These are phyloP conservation scores for Hemicordylus capensis DNA, from an alignment of 2,113 vertebrate species.

Conservation along the genomic window DNA sequence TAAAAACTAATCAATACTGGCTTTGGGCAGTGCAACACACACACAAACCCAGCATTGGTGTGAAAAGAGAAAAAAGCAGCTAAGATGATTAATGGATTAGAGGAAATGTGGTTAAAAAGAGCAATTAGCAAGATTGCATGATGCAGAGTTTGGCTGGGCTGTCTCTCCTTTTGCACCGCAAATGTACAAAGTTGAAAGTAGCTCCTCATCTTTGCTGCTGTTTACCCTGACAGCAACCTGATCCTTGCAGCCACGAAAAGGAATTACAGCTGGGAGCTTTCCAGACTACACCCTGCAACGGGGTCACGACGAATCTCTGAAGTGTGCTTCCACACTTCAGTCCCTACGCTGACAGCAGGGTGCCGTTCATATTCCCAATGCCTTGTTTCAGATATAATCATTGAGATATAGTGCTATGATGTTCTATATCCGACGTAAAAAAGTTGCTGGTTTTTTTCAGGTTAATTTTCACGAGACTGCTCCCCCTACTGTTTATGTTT, in stretches of 20 bases:
- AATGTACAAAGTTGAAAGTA: neutral
- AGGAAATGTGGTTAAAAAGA: neutral
- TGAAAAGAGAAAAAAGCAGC: neutral
- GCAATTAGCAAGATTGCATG: neutral
- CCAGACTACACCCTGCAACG: too few species aligned
- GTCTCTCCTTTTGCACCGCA: neutral
- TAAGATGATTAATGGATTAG: slow-evolving; percentile 22
- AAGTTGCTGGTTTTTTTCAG: too few species aligned
- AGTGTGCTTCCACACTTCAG: too few species aligned
- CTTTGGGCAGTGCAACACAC: slow-evolving; percentile 28
- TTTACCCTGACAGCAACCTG: neutral
- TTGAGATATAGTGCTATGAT: too few species aligned
- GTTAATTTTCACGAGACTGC: too few species aligned
- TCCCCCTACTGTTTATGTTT: too few species aligned
- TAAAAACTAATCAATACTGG: slow-evolving; percentile 42
- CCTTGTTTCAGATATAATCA: too few species aligned
- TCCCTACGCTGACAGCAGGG: too few species aligned
- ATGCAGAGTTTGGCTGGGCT: slow-evolving; percentile 15
- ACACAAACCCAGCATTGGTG: neutral
- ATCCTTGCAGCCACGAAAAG: neutral
- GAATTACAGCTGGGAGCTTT: rapidly evolving
- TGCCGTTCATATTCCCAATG: too few species aligned
- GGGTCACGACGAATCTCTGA: too few species aligned
- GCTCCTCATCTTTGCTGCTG: neutral
- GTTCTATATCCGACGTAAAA: too few species aligned